A percentile compares a stretch with the other conserved stretches of the same genome.
These are phyloP conservation scores for Mugil cephalus DNA, from an alignment of 2,113 vertebrate species.

Conservation along the genomic window DNA sequence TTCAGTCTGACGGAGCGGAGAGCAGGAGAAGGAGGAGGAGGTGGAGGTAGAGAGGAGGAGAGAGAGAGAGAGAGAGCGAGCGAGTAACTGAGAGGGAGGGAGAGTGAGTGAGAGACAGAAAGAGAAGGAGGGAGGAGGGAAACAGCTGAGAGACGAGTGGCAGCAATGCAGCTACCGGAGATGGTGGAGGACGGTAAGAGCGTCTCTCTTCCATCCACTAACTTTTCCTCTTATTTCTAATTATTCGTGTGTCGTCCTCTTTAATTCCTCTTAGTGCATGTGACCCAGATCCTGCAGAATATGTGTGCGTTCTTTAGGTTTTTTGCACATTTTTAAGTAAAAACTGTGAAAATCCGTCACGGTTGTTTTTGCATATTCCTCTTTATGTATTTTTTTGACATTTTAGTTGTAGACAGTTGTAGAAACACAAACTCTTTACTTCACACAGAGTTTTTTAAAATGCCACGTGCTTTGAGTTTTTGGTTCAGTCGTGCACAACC, in stretches of 20 bases:
- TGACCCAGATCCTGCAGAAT: not conserved
- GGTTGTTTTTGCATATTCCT: no score
- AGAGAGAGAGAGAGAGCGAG: constrained; percentile 48
- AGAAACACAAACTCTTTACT: constrained; percentile 1
- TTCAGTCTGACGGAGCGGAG: constrained; percentile 57
- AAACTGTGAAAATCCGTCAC: not conserved
- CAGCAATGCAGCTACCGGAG: constrained; percentile 64
- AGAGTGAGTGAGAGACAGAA: constrained; percentile 47
- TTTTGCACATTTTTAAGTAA: not conserved
- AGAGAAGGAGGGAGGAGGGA: constrained; percentile 42
- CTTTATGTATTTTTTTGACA: no score
- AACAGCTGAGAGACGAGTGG: constrained; percentile 62
- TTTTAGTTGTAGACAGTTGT: no score
- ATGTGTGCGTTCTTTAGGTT: no score
- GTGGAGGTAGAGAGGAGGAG: constrained; percentile 32
- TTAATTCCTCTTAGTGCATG: not conserved
- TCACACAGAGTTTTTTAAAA: not conserved
- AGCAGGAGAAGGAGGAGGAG: constrained; percentile 57
- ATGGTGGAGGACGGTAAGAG: constrained; percentile 66
- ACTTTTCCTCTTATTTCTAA: not conserved
- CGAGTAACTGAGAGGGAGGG: constrained; percentile 32
- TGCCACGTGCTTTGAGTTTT: not conserved
- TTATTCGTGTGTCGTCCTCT: not conserved
- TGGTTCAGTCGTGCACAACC: not conserved
- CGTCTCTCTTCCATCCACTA: not conserved